A percentile compares a stretch with the other conserved stretches of the same genome.
These are phyloP conservation scores for Pygocentrus nattereri DNA, from an alignment of 2,797 vertebrate species.

Conservation along the genomic window DNA sequence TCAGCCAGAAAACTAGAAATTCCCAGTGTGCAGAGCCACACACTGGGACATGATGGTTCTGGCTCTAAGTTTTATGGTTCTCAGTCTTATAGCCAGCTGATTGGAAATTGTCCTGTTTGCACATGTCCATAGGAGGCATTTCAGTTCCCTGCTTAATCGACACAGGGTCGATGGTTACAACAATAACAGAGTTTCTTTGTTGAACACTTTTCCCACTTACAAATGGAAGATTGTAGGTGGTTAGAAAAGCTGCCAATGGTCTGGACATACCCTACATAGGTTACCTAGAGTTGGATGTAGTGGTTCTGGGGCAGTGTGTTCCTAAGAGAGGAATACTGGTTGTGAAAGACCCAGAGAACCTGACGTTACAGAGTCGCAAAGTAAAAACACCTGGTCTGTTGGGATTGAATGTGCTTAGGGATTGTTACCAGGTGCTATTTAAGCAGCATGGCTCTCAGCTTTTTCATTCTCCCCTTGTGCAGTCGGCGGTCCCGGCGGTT, in stretches of 20 bases:
- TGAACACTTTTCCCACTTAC: not conserved
- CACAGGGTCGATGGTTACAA: too few relatives aligned
- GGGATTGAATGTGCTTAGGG: slow-evolving; percentile 27
- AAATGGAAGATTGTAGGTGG: slow-evolving; percentile 6
- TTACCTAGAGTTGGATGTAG: not conserved
- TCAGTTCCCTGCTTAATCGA: too few relatives aligned
- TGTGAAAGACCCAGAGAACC: slow-evolving; percentile 4
- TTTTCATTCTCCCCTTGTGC: not conserved
- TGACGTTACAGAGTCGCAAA: not conserved
- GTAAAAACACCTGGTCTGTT: not conserved
- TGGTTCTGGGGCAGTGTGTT: slow-evolving; percentile 17
- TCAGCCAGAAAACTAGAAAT: too few relatives aligned
- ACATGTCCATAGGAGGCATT: too few relatives aligned
- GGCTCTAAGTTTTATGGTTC: too few relatives aligned
- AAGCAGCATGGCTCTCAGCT: not conserved
- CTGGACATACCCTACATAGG: slow-evolving; percentile 8
- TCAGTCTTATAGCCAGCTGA: too few relatives aligned
- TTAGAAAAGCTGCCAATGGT: not conserved
- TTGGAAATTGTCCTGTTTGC: too few relatives aligned
- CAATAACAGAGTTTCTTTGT: too few relatives aligned
- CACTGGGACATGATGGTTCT: too few relatives aligned
- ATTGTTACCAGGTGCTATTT: slow-evolving; percentile 23
- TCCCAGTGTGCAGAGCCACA: too few relatives aligned
- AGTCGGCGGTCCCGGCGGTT: not conserved
- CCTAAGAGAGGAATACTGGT: not conserved